Percentiles rank a stretch among this genome's conserved stretches.
Evolutionary conservation across 2,113 vertebrate species (phyloP).

Genomic region (Lagopus muta): DNA sequence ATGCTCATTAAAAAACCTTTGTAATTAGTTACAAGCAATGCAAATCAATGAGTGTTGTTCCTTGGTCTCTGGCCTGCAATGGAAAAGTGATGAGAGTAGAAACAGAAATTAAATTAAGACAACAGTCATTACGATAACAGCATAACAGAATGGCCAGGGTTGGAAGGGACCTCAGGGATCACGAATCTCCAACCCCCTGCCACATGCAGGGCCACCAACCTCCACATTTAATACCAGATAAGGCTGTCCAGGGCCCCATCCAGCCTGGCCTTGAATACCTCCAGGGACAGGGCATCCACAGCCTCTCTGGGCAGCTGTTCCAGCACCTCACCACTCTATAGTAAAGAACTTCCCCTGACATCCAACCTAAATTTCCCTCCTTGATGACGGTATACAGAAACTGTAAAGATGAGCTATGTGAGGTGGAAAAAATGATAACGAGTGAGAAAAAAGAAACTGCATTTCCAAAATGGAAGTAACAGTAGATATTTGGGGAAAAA

Average conservation of each 20-base stretch:
- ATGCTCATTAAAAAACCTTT: not conserved
- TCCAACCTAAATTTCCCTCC: no score
- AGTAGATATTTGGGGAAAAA: not conserved
- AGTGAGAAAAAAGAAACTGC: not conserved
- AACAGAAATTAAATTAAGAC: not conserved
- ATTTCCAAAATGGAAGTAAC: constrained; percentile 1
- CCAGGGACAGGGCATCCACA: no score
- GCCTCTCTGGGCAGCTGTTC: no score
- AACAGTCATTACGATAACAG: not conserved
- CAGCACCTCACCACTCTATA: no score
- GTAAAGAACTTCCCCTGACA: no score
- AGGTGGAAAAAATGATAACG: not conserved
- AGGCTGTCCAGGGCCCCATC: no score
- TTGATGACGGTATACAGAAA: not conserved
- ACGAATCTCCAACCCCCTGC: no score
- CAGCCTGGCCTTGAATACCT: no score
- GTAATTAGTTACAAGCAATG: not conserved
- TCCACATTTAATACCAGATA: no score
- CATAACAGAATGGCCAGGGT: no score
- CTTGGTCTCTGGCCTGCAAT: not conserved
- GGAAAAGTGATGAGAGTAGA: not conserved
- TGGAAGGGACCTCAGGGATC: no score
- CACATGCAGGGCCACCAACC: no score
- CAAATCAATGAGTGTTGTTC: not conserved
- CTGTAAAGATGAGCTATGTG: not conserved